phyloP scores from a whole-genome alignment of 2,797 vertebrate genomes.

The Sparus aurata region DNA sequence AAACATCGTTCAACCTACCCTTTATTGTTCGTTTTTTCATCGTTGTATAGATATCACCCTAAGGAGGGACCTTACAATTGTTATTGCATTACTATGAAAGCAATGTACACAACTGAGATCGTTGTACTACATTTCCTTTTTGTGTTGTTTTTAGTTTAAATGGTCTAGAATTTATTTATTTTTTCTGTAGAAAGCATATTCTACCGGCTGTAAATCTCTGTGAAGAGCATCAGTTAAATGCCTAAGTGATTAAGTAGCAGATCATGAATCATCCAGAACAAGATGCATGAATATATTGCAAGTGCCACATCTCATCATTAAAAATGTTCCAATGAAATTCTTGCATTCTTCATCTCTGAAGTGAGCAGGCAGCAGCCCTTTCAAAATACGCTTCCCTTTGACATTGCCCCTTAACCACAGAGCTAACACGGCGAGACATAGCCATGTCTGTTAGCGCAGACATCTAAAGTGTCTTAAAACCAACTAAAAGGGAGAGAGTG shows the following conservation, averaged over 20 bases:
- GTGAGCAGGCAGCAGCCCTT: conserved; percentile 27
- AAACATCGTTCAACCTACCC: not conserved
- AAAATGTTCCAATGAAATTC: conserved; percentile 34
- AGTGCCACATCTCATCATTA: conserved; percentile 36
- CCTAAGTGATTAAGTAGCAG: conserved; percentile 26
- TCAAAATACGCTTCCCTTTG: conserved; percentile 39
- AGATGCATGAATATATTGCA: conserved; percentile 27
- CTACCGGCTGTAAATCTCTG: not conserved
- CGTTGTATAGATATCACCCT: not conserved
- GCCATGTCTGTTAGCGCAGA: conserved; percentile 48
- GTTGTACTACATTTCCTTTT: not conserved
- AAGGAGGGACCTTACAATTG: not conserved
- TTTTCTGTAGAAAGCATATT: not conserved
- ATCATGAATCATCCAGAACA: conserved; percentile 26
- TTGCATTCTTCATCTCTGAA: conserved; percentile 5
- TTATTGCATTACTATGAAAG: not conserved
- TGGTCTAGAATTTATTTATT: not conserved
- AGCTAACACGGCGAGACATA: conserved; percentile 33
- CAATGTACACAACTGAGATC: not conserved
- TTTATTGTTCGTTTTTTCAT: too few relatives aligned
- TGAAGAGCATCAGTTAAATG: conserved; percentile 6
- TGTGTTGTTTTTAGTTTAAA: not conserved
- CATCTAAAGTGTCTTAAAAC: conserved; percentile 52
- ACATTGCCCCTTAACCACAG: conserved; percentile 32
- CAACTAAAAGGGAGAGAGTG: conserved; percentile 29